Evolutionary conservation across 1,140 invertebrate species (phyloP), one percentile per base, ranked within the genome.

Genomic region (Drosophila navojoa): DNA sequence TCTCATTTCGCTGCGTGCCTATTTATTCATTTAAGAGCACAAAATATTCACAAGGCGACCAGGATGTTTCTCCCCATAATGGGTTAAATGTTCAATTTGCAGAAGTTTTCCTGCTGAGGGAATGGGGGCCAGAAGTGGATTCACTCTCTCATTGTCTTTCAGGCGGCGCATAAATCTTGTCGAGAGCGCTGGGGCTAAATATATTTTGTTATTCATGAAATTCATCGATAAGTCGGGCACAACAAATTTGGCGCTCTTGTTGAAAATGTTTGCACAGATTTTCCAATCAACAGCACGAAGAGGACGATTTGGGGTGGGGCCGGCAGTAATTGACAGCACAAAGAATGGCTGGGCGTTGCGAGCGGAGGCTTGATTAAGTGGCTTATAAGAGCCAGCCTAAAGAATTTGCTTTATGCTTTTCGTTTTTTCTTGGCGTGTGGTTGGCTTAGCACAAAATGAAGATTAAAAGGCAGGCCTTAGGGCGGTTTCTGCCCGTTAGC

Each of bases 51-150:
- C 10, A 61, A 52, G 50, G 27, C 45, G 10, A 15, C 16, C 25
- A 7, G 42, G 25, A 11, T 19, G 45, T 44, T 27, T 9, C 40
- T 16, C 59, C 40, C 25, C 40, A 19, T 86, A 87, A 87, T 87
- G 82, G 82, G 82, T 89, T 87, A 87, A 89, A 89, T 82, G 82
- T 87, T 87, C 82, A 87, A 89, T 87, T 87, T 89, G 84, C 82
- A 73, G 61, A 75, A 77, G 35, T 61, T 74, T 47, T 63, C 35
- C 7, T 38, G 4, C 5, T 5, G 6, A n/a, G 15, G 35, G 11
- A n/a, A 4, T 22, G 27, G 42, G 27, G 1, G 4, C 4, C 32
- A 42, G 15, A 9, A 16, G 15, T 19, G 16, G 42, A 44, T 45
- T 35, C 45, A 35, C 27, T 42, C 79, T 79, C 27, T 6, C 32